A percentile compares a stretch with the other conserved stretches of the same genome.
These are phyloP conservation scores for Scaptomyza pallida DNA, from an alignment of 1,140 invertebrate genomes.

Conservation along the genomic window DNA sequence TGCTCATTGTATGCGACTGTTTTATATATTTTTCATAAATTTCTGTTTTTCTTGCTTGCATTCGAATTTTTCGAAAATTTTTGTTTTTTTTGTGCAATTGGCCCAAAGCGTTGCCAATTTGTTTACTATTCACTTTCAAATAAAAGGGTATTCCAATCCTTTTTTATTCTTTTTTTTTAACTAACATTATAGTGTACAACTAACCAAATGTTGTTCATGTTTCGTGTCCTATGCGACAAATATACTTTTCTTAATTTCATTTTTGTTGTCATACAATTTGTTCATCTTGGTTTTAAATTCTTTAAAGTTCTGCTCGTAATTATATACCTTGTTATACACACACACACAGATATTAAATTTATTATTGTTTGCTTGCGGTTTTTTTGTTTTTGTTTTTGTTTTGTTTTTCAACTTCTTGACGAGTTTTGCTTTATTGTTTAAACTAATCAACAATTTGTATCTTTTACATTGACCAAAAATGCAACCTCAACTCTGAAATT, in stretches of 20 bases:
- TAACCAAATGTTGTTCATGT: constrained; percentile 63
- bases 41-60: constrained; percentile 50
- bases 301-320: constrained; percentile 68
- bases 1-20: constrained; percentile 58
- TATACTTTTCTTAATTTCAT: constrained; percentile 36
- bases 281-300: constrained; percentile 68
- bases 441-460: constrained; percentile 80
- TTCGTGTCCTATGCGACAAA: constrained; percentile 59
- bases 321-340: constrained; percentile 56
- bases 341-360: constrained; percentile 77
- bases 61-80: constrained; percentile 40
- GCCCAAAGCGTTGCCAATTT: constrained; percentile 52
- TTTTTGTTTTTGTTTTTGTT: constrained; percentile 54
- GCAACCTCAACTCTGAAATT: constrained; percentile 55
- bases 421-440: constrained; percentile 60
- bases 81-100: constrained; percentile 33
- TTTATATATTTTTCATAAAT: constrained; percentile 30
- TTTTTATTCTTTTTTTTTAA: no score
- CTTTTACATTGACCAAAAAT: constrained; percentile 67
- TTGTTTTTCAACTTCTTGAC: constrained; percentile 51
- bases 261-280: constrained; percentile 45
- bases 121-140: constrained; percentile 15
- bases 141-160: constrained; percentile 37
- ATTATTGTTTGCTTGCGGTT: constrained; percentile 78
- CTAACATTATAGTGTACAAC: constrained; percentile 72